Evolutionary conservation across 2,888 invertebrate genomes (phyloP).

Genomic region (Tolmerus cingulatus): DNA sequence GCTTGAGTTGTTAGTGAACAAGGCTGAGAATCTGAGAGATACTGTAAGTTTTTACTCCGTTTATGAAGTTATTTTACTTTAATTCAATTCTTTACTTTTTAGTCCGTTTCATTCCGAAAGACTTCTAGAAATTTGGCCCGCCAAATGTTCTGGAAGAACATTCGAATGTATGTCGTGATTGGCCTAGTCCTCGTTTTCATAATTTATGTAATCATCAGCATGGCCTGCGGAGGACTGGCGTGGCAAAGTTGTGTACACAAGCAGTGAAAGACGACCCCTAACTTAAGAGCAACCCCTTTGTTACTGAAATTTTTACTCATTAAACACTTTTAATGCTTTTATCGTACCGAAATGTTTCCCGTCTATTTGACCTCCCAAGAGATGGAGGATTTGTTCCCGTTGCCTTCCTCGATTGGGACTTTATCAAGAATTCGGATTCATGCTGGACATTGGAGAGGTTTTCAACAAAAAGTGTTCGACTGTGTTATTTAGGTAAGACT

Average conservation of each 20-base stretch:
- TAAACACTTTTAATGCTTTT: not conserved
- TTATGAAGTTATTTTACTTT: not conserved
- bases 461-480: not conserved
- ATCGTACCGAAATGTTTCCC: not conserved
- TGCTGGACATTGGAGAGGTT: not conserved
- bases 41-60: constrained; percentile 71
- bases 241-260: constrained; percentile 76
- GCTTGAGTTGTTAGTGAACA: constrained; percentile 88
- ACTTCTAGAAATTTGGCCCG: constrained; percentile 86
- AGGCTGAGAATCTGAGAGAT: constrained; percentile 88
- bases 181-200: constrained; percentile 73
- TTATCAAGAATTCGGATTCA: not conserved
- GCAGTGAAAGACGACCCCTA: constrained; percentile 48
- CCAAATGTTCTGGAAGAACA: constrained; percentile 92
- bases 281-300: not conserved
- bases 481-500: not conserved
- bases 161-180: constrained; percentile 82
- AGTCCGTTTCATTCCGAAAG: constrained; percentile 89
- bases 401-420: not conserved
- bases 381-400: not conserved
- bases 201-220: constrained; percentile 84
- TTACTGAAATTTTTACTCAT: constrained; percentile 13
- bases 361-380: not conserved
- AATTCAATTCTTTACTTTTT: constrained; percentile 63
- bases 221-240: constrained; percentile 85